Evolutionary conservation across 53 echinoderm and acorn worm species (phyloP).

Genomic region (Patiria pectinifera): DNA sequence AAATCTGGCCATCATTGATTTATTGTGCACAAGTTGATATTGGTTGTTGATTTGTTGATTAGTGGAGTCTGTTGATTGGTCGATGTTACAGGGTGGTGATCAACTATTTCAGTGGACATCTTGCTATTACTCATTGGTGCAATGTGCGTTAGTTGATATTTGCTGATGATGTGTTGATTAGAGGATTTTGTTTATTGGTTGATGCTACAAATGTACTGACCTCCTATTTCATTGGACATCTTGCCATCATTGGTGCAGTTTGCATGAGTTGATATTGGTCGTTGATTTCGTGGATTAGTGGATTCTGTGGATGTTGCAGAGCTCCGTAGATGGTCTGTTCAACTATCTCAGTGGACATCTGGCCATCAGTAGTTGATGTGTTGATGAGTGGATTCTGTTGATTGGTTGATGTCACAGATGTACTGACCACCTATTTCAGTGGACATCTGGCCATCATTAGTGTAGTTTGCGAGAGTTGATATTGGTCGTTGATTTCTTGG

Average conservation of each 20-base stretch:
- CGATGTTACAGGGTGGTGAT: too few species aligned
- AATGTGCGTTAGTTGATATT: background rate
- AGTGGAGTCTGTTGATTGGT: background rate
- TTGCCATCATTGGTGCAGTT: background rate
- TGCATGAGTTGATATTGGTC: background rate
- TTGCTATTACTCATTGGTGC: background rate
- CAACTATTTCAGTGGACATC: background rate
- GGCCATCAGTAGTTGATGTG: too few species aligned
- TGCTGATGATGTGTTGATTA: background rate
- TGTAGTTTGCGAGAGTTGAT: background rate
- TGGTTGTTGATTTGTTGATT: too few species aligned
- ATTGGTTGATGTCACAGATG: too few species aligned
- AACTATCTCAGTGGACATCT: too few species aligned
- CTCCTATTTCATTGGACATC: constrained; percentile 59
- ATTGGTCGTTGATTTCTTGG: too few species aligned
- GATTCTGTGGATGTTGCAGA: constrained; percentile 55
- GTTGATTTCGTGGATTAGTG: too few species aligned
- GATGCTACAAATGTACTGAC: too few species aligned
- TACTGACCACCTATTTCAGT: constrained; percentile 10
- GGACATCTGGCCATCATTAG: constrained; percentile 51
- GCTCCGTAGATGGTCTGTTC: constrained; percentile 37
- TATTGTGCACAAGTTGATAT: background rate
- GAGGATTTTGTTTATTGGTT: background rate
- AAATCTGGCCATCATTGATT: constrained; percentile 18
- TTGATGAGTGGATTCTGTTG: too few species aligned